These are phyloP conservation scores for Tragelaphus buxtoni DNA, from an alignment of 2,113 vertebrate genomes.

Conservation along the genomic window DNA sequence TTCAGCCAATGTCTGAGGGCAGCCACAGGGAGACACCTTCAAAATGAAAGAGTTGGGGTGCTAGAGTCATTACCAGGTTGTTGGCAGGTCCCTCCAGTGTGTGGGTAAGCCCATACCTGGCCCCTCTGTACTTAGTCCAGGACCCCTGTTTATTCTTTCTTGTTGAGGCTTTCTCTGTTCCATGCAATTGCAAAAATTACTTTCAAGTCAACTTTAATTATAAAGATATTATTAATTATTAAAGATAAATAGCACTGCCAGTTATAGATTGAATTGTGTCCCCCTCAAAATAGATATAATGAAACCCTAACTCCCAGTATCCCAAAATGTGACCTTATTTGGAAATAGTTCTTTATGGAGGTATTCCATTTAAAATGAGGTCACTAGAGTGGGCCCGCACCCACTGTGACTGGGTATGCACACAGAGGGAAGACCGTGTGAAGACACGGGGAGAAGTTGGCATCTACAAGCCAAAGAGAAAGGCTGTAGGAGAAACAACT, in stretches of 20 bases:
- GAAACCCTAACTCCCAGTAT: background rate
- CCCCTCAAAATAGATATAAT: background rate
- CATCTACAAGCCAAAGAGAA: background rate
- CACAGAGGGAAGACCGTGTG: background rate
- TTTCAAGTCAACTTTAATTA: background rate
- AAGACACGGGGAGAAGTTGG: background rate
- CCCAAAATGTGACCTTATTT: background rate
- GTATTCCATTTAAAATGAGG: too few relatives aligned
- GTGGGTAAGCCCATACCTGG: accelerated
- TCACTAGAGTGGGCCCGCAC: too few relatives aligned
- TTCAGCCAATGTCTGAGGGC: too few relatives aligned
- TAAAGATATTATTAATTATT: background rate
- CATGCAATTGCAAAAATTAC: background rate
- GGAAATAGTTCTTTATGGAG: background rate
- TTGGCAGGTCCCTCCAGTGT: accelerated
- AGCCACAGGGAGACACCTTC: background rate
- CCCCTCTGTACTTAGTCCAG: background rate
- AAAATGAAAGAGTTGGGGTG: too few relatives aligned
- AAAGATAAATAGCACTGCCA: background rate
- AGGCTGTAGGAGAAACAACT: background rate
- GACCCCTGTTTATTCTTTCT: background rate
- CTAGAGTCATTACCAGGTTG: background rate
- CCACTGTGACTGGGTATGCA: background rate
- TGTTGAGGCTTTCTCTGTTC: background rate
- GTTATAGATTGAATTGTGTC: background rate